Conservation (phyloP, 1,140 invertebrate genomes). For the Apis mellifera region DNA sequence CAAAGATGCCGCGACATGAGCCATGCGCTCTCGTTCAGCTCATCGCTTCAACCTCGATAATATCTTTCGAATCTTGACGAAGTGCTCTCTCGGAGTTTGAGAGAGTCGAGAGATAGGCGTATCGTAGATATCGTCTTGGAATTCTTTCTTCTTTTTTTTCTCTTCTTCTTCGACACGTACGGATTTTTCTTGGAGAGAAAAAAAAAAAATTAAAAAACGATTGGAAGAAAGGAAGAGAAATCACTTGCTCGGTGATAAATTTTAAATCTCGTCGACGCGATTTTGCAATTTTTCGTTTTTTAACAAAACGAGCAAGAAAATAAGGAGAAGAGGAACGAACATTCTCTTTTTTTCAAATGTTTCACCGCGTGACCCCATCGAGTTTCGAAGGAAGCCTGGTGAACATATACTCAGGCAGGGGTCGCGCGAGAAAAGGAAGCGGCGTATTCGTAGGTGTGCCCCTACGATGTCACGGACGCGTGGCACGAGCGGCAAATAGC, state of each 20-base stretch:
- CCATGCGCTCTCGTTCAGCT: constrained; percentile 64
- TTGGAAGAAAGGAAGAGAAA: too few relatives aligned
- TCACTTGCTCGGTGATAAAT: too few relatives aligned
- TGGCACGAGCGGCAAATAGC: constrained; percentile 55
- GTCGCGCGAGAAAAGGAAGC: constrained; percentile 38
- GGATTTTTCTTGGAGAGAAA: too few relatives aligned
- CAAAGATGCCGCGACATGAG: constrained; percentile 78
- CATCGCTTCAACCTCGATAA: constrained; percentile 45
- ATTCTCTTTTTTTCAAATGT: too few relatives aligned
- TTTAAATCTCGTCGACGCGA: too few relatives aligned
- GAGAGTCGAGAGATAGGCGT: neutral
- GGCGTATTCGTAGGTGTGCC: constrained; percentile 71
- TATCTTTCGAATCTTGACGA: constrained; percentile 49
- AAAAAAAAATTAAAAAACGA: too few relatives aligned
- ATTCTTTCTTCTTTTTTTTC: too few relatives aligned
- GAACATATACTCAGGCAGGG: constrained; percentile 58
- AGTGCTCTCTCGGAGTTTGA: constrained; percentile 35
- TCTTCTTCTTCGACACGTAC: too few relatives aligned
- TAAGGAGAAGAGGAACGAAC: too few relatives aligned
- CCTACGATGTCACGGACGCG: constrained; percentile 53
- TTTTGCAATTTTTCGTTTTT: too few relatives aligned
- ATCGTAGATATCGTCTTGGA: too few relatives aligned
- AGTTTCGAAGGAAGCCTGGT: constrained; percentile 59
- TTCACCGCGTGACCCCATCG: constrained; percentile 54
- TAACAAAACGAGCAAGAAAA: too few relatives aligned